Conservation (phyloP, 2,888 invertebrate genomes). For the Chrysina gloriosa region DNA sequence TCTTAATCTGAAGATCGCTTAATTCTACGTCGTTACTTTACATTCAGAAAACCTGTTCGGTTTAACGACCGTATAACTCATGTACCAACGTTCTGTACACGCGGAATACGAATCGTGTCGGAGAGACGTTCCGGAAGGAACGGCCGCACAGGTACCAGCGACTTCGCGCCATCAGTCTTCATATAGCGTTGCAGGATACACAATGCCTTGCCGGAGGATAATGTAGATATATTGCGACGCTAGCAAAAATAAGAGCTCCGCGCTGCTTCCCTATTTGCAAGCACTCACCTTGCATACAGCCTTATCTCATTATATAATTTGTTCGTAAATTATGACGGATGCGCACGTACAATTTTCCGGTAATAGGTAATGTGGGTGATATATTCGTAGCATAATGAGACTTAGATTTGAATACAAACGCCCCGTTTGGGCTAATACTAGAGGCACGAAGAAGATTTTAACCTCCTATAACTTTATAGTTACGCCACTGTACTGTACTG, state of each 20-base stretch:
- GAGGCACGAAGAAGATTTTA: no score
- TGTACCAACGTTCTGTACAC: constrained; percentile 6
- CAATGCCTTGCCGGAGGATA: constrained; percentile 30
- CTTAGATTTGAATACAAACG: no score
- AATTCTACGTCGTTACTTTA: constrained; percentile 40
- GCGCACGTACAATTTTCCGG: background rate
- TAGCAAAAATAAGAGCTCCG: constrained; percentile 9
- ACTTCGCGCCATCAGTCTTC: constrained; percentile 38
- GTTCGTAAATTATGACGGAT: background rate
- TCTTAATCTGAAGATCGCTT: constrained; percentile 39
- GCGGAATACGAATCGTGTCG: constrained; percentile 32
- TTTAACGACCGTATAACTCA: constrained; percentile 42
- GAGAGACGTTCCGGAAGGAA: background rate
- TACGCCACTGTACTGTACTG: no score
- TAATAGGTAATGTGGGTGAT: background rate
- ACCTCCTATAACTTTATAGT: no score
- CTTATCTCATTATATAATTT: constrained; percentile 22
- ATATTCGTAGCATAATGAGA: no score
- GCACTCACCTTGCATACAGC: constrained; percentile 1
- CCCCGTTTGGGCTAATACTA: no score
- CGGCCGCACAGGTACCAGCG: constrained; percentile 17
- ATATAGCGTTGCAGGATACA: constrained; percentile 31
- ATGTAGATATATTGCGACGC: constrained; percentile 30
- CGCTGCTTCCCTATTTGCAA: background rate
- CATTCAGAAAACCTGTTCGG: constrained; percentile 42